Conservation (phyloP, 2,888 invertebrate genomes). For the Hyposoter didymator region DNA sequence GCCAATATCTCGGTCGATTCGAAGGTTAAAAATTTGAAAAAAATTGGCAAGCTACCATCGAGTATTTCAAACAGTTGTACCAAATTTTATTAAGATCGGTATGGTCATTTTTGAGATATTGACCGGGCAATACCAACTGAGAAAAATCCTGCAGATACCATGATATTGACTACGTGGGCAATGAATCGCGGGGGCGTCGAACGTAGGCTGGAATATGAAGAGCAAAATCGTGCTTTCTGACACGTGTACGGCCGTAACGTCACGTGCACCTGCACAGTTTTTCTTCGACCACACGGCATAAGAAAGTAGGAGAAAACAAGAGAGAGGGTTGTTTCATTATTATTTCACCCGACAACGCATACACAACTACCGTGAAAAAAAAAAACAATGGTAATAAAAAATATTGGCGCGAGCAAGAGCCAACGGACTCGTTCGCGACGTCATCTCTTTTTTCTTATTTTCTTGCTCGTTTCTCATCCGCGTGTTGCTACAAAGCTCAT, state of each 20-base stretch:
- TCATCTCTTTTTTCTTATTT: conserved; percentile 36
- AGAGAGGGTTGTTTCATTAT: conserved; percentile 52
- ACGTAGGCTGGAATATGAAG: conserved; percentile 34
- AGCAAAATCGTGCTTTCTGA: conserved; percentile 39
- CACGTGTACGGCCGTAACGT: conserved; percentile 55
- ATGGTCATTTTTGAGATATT: neutral
- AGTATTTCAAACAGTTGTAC: neutral
- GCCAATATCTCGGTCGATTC: neutral
- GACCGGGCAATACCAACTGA: neutral
- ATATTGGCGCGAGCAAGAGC: conserved; percentile 44
- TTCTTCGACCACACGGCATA: conserved; percentile 13
- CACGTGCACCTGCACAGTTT: conserved; percentile 62
- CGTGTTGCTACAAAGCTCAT: conserved; percentile 38
- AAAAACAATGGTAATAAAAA: conserved; percentile 19
- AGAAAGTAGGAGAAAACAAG: conserved; percentile 10
- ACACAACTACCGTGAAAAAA: conserved; percentile 8
- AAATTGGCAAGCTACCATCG: neutral
- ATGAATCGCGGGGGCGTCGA: conserved; percentile 15
- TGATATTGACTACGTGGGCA: conserved; percentile 3
- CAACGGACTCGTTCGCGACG: conserved; percentile 56
- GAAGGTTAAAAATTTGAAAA: neutral
- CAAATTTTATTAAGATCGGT: neutral
- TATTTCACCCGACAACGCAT: conserved; percentile 44
- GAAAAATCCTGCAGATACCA: neutral
- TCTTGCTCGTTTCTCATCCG: conserved; percentile 21